Conservation (phyloP, 1,140 invertebrate genomes). For the Cydia splendana region DNA sequence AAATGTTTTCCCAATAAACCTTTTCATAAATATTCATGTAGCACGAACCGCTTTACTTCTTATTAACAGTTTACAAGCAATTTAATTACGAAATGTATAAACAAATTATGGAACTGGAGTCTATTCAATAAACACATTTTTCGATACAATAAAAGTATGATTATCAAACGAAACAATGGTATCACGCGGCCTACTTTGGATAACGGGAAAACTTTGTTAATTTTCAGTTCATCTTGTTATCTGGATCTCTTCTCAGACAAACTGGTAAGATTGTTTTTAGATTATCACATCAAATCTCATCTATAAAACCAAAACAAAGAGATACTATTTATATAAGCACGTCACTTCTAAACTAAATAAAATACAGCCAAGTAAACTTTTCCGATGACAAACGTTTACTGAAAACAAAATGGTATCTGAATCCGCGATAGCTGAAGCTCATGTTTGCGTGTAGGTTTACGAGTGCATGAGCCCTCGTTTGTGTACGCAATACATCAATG, state of each 20-base stretch:
- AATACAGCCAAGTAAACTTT: too few relatives aligned
- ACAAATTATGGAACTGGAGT: not conserved
- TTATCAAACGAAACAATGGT: not conserved
- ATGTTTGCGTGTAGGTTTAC: constrained; percentile 2
- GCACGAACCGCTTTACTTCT: constrained; percentile 5
- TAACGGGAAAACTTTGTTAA: constrained; percentile 16
- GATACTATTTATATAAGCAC: too few relatives aligned
- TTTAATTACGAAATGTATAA: not conserved
- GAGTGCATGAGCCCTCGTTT: constrained; percentile 25
- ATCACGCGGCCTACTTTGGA: not conserved
- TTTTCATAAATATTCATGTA: constrained; percentile 7
- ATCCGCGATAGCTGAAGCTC: not conserved
- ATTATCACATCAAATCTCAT: too few relatives aligned
- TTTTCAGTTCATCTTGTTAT: not conserved
- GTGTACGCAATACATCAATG: not conserved
- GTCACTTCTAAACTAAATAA: too few relatives aligned
- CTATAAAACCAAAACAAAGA: too few relatives aligned
- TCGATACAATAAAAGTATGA: constrained; percentile 6
- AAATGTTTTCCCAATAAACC: constrained; percentile 10
- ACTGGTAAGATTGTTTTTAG: not conserved
- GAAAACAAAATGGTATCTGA: not conserved
- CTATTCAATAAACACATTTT: not conserved
- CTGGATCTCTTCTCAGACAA: not conserved
- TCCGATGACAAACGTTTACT: not conserved
- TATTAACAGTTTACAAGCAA: constrained; percentile 11